Base-by-base conservation (phyloP, 2,797 vertebrate genomes). In the Alca torda region DNA sequence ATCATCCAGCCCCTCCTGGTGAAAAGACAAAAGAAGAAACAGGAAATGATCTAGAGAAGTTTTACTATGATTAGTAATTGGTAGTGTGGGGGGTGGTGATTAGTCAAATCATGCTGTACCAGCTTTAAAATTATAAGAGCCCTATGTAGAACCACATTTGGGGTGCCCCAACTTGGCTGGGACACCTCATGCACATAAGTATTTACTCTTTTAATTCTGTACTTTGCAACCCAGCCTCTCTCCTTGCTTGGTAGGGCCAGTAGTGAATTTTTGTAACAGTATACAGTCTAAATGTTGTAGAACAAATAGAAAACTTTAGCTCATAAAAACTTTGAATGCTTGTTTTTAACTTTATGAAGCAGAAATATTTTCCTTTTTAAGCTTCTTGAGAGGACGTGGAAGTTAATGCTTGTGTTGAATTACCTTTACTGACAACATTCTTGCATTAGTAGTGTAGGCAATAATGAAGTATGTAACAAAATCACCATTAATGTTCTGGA, bases 191-290 rank as follows among this genome's bases (percentile, higher is more conserved):
- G 41, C 7, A 65, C 41, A 4, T 14, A 28, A 50, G 7, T 33
- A 15, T 48, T 77, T 53, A 46, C 4, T 82, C 37, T 67, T 53
- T 88, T 45, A 67, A 41, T 53, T 79, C 23, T 26, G 7, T 24
- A 4, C 15, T 72, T 72, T 82, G 30, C 6, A 17, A 59, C 28
- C 15, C 17, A 46, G 10, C 16, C 7, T 33, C 12, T 65, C 45
- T 73, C 33, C 54, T 39, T 5, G 9, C 23, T 13, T 67, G 31
- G 10, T 11, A 31, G 14, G 45, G 14, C 8, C 18, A 30, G 11
- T 35, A 80, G 24, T 3, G 30, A 56, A 33, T 54, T 11, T 61
- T 37, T 2, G 0, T 41, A 45, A 18, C 1, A 19, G 21, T 45
- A 50, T 61, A 11, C 57, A 59, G 18, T 65, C 18, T 24, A 56